A percentile compares a stretch with the other conserved stretches of the same genome.
Conservation (phyloP, 2,797 vertebrate genomes). For the Melanotaenia trifasciata region DNA sequence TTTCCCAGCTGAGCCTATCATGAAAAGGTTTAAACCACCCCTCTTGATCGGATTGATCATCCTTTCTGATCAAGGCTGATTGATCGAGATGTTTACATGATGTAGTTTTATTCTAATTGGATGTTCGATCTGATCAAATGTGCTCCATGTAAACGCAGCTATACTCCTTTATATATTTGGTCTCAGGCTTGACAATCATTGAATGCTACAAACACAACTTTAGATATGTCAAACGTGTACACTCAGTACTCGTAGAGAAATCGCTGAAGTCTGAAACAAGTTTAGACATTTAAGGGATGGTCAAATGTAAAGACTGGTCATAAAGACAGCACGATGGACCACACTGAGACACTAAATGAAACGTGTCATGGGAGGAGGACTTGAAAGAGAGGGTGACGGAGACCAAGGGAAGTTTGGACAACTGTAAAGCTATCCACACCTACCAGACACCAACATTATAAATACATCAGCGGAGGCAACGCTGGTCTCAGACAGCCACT, state of each 20-base stretch:
- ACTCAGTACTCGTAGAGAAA: not conserved
- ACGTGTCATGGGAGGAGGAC: slow-evolving; percentile 39
- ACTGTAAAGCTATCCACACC: slow-evolving; percentile 56
- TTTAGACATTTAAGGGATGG: slow-evolving; percentile 38
- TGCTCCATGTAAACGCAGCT: not conserved
- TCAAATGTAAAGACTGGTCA: slow-evolving; percentile 70
- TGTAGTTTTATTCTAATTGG: too few species aligned
- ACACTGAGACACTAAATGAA: slow-evolving; percentile 83
- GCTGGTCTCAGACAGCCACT: slow-evolving; percentile 59
- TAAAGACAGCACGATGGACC: slow-evolving; percentile 85
- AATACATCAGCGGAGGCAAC: slow-evolving; percentile 69
- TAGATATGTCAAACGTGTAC: slow-evolving; percentile 3
- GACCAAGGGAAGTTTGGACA: slow-evolving; percentile 46
- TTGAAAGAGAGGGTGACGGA: slow-evolving; percentile 28
- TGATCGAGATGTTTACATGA: not conserved
- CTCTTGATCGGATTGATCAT: too few species aligned
- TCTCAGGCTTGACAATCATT: not conserved
- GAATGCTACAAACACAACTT: not conserved
- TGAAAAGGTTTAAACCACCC: too few species aligned
- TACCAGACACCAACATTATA: slow-evolving; percentile 51
- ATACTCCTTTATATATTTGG: not conserved
- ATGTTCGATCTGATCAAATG: not conserved
- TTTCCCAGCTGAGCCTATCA: too few species aligned
- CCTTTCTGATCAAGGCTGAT: too few species aligned
- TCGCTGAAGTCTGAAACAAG: slow-evolving; percentile 17